Base-by-base conservation (phyloP, 53 echinoderm and acorn worm genomes). In the Echinometra lucunter region DNA sequence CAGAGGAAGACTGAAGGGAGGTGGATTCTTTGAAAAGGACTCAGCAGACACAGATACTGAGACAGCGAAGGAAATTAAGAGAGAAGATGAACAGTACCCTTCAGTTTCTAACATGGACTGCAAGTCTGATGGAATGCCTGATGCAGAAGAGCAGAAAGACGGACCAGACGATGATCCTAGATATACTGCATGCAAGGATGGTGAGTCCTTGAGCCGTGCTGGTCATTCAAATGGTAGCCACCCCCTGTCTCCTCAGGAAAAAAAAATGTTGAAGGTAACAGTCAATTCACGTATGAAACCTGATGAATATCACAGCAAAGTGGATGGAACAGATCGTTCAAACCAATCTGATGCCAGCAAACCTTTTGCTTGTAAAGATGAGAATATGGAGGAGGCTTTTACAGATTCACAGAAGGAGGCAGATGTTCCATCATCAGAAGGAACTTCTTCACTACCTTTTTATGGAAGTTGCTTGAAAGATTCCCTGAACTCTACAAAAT, bases 51-150 rank as follows among this genome's bases (percentile, higher is more conserved):
- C 27, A 8, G 85, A 85, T 49, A 85, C 47, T 21, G 85, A 47
- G 85, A 85, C 85, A 49, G 53, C 28, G 27, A 28, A 85, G 47
- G 85, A 85, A 49, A 85, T 85, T n/a, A 85, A 47, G 53, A 10
- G 10, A 45, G 49, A 85, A 47, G n/a, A 11, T 49, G 27, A 28
- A 4, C 85, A 28, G 49, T 85, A 27, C 45, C 53, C 85, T 28
- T 45, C 49, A 13, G 49, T 85, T n/a, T 85, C 85, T 47, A 49
- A 85, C 30, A 85, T 85, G 85, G 85, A 85, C 85, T 85, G 85
- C 49, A n/a, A 53, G 49, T 85, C 85, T 0, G 85, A 85, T 49
- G 85, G 85, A 45, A 49, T 85, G n/a, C 85, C 49, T 11, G 85
- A 85, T 28, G 6, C 0, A 27, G 85, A 85, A 28, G 85, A 85